Percentiles rank a stretch among this genome's conserved stretches.
Conservation (phyloP, 2,797 vertebrate species). For the Eospalax fontanierii region DNA sequence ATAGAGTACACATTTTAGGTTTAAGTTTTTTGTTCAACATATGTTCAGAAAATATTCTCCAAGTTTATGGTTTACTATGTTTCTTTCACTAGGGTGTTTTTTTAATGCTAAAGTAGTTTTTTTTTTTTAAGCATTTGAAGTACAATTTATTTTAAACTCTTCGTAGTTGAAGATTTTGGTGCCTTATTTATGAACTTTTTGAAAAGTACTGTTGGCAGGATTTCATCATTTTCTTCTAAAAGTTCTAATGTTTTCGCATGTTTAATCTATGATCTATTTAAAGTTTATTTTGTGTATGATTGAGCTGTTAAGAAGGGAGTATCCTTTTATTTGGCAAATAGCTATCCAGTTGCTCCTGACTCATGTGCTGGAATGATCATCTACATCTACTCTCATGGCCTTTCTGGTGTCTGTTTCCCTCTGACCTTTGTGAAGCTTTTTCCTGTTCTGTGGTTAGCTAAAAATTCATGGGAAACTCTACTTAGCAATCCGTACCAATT, state of each 20-base stretch:
- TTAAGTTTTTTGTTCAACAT: neutral
- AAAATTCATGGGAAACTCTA: neutral
- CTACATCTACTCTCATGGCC: neutral
- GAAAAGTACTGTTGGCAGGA: too few species aligned
- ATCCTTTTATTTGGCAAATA: neutral
- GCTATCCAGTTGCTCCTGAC: neutral
- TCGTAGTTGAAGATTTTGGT: too few species aligned
- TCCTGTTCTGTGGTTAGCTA: neutral
- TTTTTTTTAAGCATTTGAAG: neutral
- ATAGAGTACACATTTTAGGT: too few species aligned
- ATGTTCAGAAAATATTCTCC: too few species aligned
- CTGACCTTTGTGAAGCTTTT: neutral
- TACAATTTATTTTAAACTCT: neutral
- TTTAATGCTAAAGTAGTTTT: too few species aligned
- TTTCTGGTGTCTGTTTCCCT: neutral
- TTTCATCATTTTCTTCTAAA: too few species aligned
- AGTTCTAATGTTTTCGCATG: neutral
- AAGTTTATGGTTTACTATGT: too few species aligned
- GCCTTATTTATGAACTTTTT: neutral
- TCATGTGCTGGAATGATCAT: neutral
- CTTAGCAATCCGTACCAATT: too few species aligned
- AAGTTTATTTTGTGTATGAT: neutral
- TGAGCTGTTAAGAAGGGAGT: neutral
- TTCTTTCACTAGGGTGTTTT: too few species aligned
- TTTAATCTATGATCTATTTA: neutral